Evolutionary conservation across 2,113 vertebrate genomes (phyloP).

Genomic region (Poecile atricapillus): DNA sequence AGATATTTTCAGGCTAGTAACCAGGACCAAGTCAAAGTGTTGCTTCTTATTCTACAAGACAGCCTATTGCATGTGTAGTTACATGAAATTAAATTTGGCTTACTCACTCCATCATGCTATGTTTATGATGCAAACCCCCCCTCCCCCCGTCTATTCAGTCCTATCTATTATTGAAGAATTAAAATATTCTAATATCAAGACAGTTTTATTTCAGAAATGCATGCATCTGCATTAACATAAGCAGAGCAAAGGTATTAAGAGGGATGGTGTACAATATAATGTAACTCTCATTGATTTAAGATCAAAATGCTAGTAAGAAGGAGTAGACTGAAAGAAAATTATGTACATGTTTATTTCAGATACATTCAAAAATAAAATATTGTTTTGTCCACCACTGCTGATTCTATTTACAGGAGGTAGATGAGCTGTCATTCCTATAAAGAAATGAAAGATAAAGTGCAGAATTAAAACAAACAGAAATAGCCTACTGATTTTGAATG

Average conservation of each 20-base stretch:
- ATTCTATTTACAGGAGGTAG: background rate
- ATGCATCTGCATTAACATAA: background rate
- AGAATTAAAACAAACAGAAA: constrained; percentile 26
- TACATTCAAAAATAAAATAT: background rate
- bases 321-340: background rate
- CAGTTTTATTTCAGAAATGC: background rate
- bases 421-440: background rate
- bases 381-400: background rate
- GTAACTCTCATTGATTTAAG: background rate
- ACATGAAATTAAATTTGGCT: background rate
- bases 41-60: background rate
- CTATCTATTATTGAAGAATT: background rate
- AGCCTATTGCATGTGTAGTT: background rate
- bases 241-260: background rate
- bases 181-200: background rate
- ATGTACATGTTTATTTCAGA: background rate
- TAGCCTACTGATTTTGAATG: background rate
- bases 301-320: background rate
- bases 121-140: background rate
- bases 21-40: background rate
- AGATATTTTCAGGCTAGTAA: background rate
- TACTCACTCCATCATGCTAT: background rate
- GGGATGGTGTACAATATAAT: background rate
- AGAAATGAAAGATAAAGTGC: background rate
- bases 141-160: background rate